Evolutionary conservation across 1,140 invertebrate species (phyloP), one percentile per base, ranked within the genome.

Genomic region (Metaphire vulgaris): DNA sequence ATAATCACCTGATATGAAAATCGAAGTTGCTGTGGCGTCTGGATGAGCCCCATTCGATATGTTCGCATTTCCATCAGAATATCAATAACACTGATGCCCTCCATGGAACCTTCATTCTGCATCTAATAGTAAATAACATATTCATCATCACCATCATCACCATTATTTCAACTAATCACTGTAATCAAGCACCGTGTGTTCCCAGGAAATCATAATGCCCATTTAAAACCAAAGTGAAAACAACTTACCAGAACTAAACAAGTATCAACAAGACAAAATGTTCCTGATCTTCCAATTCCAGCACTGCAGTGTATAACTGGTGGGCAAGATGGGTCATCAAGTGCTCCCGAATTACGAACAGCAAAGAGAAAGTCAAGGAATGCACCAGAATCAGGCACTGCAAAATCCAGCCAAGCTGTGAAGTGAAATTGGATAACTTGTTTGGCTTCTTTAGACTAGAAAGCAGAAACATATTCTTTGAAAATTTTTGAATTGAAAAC

Each of bases 381-480:
- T 26, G 92, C 92, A 0, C 96, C 94, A 72, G 92, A 96, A 79
- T 92, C 90, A 16, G 97, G 97, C 67, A 98, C 95, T 21, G 96
- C 96, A 88, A 99, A 99, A 88, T 99, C 97, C 16, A 97, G 97
- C 97, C 97, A 99, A 21, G 93, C 94, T 26, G 91, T 96, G 85
- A 98, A 99, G 87, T 99, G 95, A 87, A 94, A 98, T n/a, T 78
- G 77, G 2, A 75, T 32, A 2, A 78, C 65, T 56, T 64, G 34
- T 21, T 56, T 56, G 6, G 41, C 6, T 21, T 56, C 41, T 21
- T 56, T 6, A 56, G 6, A 12, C 41, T 56, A 56, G 6, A 56
- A 56, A 56, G n/a, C n/a, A n/a, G n/a, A n/a, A n/a, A n/a, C n/a
- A n/a, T n/a, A n/a, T n/a, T n/a, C n/a, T n/a, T n/a, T n/a, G n/a